A percentile compares a stretch with the other conserved stretches of the same genome.
These are phyloP conservation scores for Suncus etruscus DNA, from an alignment of 2,113 vertebrate genomes.

Conservation along the genomic window DNA sequence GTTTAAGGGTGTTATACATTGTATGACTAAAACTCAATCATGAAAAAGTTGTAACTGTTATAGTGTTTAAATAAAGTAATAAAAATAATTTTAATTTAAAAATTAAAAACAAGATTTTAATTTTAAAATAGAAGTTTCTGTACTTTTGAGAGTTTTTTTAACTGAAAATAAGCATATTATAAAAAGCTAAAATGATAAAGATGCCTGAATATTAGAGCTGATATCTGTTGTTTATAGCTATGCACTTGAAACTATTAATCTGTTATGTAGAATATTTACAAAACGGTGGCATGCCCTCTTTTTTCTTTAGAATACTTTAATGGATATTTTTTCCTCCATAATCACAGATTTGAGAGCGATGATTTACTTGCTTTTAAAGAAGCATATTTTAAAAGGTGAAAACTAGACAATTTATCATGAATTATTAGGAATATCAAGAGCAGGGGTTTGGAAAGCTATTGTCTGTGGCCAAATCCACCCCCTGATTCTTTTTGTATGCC, in stretches of 20 bases:
- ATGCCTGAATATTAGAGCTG: neutral
- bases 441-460: neutral
- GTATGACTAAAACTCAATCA: no score
- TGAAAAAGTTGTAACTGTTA: no score
- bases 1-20: no score
- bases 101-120: constrained; percentile 32
- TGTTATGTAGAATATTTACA: neutral
- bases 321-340: neutral
- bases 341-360: neutral
- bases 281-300: neutral
- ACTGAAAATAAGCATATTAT: neutral
- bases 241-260: neutral
- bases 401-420: neutral
- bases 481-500: neutral
- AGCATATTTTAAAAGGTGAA: constrained; percentile 13
- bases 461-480: neutral
- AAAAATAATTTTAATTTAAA: neutral
- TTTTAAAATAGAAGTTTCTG: constrained; percentile 15
- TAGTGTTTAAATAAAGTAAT: no score
- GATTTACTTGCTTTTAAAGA: constrained; percentile 9
- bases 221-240: neutral
- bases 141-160: neutral
- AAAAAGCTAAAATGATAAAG: constrained; percentile 35
- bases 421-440: neutral
- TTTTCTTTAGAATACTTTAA: neutral